Base-by-base conservation (phyloP, 53 echinoderm and acorn worm genomes). In the Stichopus horrens region DNA sequence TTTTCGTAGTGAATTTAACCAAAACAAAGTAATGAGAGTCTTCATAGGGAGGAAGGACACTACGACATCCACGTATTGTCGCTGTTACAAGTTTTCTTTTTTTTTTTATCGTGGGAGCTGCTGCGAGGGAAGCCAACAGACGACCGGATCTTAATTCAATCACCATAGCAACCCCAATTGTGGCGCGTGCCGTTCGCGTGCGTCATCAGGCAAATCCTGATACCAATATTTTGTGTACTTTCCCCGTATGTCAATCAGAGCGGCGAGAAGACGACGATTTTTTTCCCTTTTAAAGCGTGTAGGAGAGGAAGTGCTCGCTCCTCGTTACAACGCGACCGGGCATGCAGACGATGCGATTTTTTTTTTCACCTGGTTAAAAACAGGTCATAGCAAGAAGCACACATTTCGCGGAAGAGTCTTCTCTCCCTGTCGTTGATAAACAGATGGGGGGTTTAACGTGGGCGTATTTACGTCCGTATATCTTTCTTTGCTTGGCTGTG, bases 71-170 rank as follows among this genome's bases (percentile, higher is more conserved):
- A 21, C 56, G 8, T 57, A 9, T 57, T 57, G 14, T 14, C 57
- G 55, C 81, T 22, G 56, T 56, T 58, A 54, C 81, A 81, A 56
- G 21, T 81, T 81, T 76, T 56, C 52, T 58, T 58, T 81, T 11
- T 80, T n/a, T 37, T 37, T 37, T 37, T 37, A 56, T 58, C 57
- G 57, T 81, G 81, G 58, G 81, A 81, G 81, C 81, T 53, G 79
- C 79, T 81, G 81, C 81, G 23, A 81, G 81, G 81, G 81, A 81
- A 81, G 81, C 81, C 81, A 81, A 81, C 81, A 81, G 81, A 81
- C 81, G 81, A 86, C 86, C 86, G 86, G 86, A 86, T 86, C 86
- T 86, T 66, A 86, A 66, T 81, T 81, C 66, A 71, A 86, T 86
- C 86, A 21, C 73, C 86, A 86, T 86, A 86, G 86, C 86, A 86